A percentile compares a stretch with the other conserved stretches of the same genome.
phyloP scores from a whole-genome alignment of 2,113 vertebrate genomes.

The Bubo scandiacus region DNA sequence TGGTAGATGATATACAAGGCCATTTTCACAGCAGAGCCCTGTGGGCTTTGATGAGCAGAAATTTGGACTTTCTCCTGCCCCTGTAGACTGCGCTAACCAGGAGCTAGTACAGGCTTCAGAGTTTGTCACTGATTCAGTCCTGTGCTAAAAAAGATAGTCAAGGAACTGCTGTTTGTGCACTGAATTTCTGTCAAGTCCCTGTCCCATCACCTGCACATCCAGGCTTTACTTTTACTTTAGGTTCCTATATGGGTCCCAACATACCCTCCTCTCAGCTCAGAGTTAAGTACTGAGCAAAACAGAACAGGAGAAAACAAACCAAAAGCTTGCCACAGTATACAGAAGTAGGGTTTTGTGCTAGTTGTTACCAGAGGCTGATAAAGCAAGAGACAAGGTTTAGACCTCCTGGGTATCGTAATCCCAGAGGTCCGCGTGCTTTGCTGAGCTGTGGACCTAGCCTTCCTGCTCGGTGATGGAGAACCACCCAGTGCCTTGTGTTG shows the following conservation, averaged over 20 bases:
- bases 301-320: background rate
- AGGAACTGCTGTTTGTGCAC: background rate
- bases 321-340: background rate
- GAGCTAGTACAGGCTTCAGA: background rate
- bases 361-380: background rate
- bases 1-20: slow-evolving; percentile 44
- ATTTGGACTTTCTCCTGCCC: background rate
- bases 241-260: rapidly evolving
- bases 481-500: background rate
- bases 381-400: background rate
- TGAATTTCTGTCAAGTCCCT: background rate
- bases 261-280: background rate
- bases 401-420: background rate
- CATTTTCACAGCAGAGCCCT: slow-evolving; percentile 39
- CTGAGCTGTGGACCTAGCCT: background rate
- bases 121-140: background rate
- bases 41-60: slow-evolving; percentile 27
- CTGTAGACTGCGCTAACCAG: background rate
- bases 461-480: background rate
- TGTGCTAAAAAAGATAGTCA: background rate
- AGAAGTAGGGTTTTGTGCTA: background rate
- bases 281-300: background rate
- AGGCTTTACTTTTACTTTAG: background rate
- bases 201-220: background rate
- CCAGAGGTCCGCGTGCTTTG: background rate